Conservation (phyloP, 2,888 invertebrate genomes). For the Eristalis arbustorum region DNA sequence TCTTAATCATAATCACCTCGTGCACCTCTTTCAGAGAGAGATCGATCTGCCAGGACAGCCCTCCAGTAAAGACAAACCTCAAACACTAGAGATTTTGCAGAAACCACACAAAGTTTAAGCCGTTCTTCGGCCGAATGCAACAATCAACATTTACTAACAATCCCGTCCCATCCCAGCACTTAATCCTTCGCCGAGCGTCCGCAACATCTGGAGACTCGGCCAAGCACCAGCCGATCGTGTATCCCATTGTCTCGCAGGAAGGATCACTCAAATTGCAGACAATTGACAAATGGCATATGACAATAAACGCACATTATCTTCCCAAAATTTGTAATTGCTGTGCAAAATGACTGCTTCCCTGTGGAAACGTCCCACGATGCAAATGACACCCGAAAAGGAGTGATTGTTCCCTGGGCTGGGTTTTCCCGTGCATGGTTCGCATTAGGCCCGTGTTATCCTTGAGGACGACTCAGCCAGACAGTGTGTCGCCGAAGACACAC, state of each 20-base stretch:
- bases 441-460: conserved; percentile 27
- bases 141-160: background rate
- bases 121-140: background rate
- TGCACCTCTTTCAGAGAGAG: background rate
- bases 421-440: conserved; percentile 56
- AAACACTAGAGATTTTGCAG: background rate
- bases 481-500: background rate
- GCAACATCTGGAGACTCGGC: background rate
- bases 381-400: background rate
- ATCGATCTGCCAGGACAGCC: background rate
- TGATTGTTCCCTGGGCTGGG: conserved; percentile 3
- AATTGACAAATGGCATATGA: conserved; percentile 32
- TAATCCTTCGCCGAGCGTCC: background rate
- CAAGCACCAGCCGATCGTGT: background rate
- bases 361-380: too few relatives aligned
- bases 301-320: conserved; percentile 46
- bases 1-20: background rate
- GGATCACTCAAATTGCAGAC: conserved; percentile 1
- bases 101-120: background rate
- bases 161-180: background rate
- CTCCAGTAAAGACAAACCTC: background rate
- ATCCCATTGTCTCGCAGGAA: background rate
- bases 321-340: conserved; percentile 57
- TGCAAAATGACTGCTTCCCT: conserved; percentile 12
- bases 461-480: background rate